phyloP scores from a whole-genome alignment of 2,888 invertebrate species.

The Caenorhabditis sp. region DNA sequence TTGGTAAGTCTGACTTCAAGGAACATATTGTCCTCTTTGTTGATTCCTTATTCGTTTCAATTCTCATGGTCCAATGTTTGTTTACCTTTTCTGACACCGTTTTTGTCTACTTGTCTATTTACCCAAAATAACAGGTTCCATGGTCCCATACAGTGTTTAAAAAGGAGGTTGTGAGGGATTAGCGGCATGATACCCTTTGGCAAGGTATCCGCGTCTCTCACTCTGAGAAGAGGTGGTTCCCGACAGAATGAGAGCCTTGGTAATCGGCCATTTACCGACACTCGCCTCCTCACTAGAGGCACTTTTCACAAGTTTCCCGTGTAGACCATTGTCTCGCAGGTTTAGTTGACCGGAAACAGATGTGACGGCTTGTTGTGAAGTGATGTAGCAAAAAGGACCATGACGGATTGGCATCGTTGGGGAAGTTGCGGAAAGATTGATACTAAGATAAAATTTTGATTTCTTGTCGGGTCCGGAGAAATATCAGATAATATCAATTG shows the following conservation, averaged over 20 bases:
- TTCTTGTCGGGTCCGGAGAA: background rate
- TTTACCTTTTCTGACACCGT: background rate
- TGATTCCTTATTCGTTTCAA: background rate
- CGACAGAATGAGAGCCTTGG: conserved; percentile 12
- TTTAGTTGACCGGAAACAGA: background rate
- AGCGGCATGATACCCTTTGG: conserved; percentile 50
- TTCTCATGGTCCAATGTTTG: background rate
- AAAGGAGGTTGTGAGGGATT: conserved; percentile 28
- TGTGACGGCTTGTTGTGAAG: conserved; percentile 9
- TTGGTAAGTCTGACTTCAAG: background rate
- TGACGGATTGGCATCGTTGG: background rate
- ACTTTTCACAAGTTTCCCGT: background rate
- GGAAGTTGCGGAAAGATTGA: background rate
- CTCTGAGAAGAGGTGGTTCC: background rate
- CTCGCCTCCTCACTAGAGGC: background rate
- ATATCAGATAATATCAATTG: background rate
- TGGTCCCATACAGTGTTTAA: conserved; percentile 10
- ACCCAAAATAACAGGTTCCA: conserved; percentile 25
- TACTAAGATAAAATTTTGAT: background rate
- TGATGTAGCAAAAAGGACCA: background rate
- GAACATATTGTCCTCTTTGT: too few species aligned
- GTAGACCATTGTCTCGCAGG: background rate
- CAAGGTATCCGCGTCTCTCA: conserved; percentile 36
- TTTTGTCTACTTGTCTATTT: conserved; percentile 9
- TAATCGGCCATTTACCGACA: conserved; percentile 14